Evolutionary conservation across 2,888 invertebrate genomes (phyloP), one percentile per base, ranked within the genome.

Genomic region (Bellardia bayeri): DNA sequence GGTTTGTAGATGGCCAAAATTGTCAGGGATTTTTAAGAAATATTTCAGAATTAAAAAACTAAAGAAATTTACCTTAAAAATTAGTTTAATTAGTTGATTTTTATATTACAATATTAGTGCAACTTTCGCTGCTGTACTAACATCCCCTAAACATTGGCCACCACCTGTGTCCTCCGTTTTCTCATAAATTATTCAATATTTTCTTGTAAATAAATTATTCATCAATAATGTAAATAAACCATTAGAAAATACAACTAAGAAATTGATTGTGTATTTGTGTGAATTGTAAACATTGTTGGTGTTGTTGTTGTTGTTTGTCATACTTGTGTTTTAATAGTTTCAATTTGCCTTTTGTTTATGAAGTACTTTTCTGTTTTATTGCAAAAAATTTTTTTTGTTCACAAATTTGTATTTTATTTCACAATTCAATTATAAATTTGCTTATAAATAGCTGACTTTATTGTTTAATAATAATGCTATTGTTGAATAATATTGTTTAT

Each of bases 131-230:
- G 23, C 23, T 45, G 3, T 11, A 2, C 9, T 45, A 3, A 7
- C 45, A 13, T 45, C 45, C 13, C 13, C 7, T 45, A n/a, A n/a
- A 2, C 5, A 56, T 33, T 61, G 61, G 2, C 13, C 61, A 33
- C 54, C 51, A 23, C 40, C 42, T 64, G 37, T 64, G 9, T 66
- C n/a, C 14, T 66, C n/a, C 8, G 13, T 54, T 63, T 16, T 40
- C 40, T 68, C 33, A 64, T 79, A 79, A 69, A 80, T 80, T 71
- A 69, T 51, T 69, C 51, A 80, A 33, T 33, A 80, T 71, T 69
- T 69, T 33, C 80, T 80, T 58, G 16, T 80, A 63, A 69, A 80
- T 61, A 61, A 61, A 33, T 80, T 80, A 80, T 80, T 69, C 69
- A 80, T 63, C 69, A 63, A 80, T 71, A 56, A 23, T 49, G 40